Percentiles rank a stretch among this genome's conserved stretches.
phyloP scores from a whole-genome alignment of 2,113 vertebrate genomes.

The Pseudorasbora parva region DNA sequence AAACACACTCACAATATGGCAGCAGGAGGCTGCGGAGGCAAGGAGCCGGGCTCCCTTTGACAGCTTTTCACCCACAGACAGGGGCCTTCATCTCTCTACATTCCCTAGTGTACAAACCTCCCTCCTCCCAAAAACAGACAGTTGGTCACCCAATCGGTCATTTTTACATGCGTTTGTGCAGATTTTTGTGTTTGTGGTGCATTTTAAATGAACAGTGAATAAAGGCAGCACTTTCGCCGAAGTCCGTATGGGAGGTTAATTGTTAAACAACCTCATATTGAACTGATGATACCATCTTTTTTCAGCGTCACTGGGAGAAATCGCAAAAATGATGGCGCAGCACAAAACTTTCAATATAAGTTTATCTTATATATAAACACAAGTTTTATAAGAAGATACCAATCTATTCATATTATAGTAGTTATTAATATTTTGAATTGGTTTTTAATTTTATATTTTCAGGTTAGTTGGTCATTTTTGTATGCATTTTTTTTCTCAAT shows the following conservation, averaged over 20 bases:
- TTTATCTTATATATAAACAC: too few relatives aligned
- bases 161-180: conserved; percentile 24
- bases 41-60: conserved; percentile 58
- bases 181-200: background rate
- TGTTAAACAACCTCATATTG: background rate
- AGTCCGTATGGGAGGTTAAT: background rate
- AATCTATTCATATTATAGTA: too few relatives aligned
- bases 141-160: conserved; percentile 58
- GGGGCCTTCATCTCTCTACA: conserved; percentile 56
- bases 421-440: background rate
- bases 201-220: background rate
- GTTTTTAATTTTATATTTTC: too few relatives aligned
- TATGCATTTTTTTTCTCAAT: conserved; percentile 34
- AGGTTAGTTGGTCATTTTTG: background rate
- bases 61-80: conserved; percentile 59
- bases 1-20: conserved; percentile 61
- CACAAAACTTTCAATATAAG: too few relatives aligned
- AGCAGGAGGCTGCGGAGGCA: conserved; percentile 51
- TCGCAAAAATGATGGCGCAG: too few relatives aligned
- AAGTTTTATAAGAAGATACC: too few relatives aligned
- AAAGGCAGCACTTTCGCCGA: background rate
- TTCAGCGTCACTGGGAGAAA: background rate
- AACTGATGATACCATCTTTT: background rate
- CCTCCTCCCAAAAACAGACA: conserved; percentile 36
- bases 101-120: conserved; percentile 54